Percentiles rank a stretch among this genome's conserved stretches.
Conservation (phyloP, 1,140 invertebrate species). For the Pinna nobilis region DNA sequence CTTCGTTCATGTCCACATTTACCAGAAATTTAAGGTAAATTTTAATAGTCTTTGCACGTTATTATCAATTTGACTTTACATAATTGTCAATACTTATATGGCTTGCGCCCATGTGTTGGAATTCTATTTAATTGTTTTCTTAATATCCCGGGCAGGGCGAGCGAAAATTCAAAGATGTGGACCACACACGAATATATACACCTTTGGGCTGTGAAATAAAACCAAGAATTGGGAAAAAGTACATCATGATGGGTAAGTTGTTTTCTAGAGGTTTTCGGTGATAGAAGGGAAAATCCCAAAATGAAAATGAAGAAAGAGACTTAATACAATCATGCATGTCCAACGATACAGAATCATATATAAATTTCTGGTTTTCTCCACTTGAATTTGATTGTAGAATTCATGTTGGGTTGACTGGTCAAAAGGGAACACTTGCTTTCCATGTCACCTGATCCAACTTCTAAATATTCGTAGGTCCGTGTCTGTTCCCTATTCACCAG, state of each 20-base stretch:
- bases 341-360: neutral
- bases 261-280: too few species aligned
- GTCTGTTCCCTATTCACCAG: too few species aligned
- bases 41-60: too few species aligned
- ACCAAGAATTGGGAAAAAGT: conserved; percentile 10
- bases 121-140: neutral
- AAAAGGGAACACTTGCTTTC: too few species aligned
- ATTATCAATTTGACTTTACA: too few species aligned
- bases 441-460: too few species aligned
- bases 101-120: neutral
- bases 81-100: neutral
- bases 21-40: conserved; percentile 16
- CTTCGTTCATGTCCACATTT: conserved; percentile 11
- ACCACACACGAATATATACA: conserved; percentile 9
- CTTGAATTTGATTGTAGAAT: neutral
- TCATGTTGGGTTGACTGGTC: too few species aligned
- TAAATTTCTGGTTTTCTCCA: neutral
- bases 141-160: neutral
- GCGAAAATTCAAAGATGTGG: conserved; percentile 11
- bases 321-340: neutral
- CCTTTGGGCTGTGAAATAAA: conserved; percentile 11
- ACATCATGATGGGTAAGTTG: conserved; percentile 19
- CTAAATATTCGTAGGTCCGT: too few species aligned
- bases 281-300: neutral
- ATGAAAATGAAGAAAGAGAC: too few species aligned